Base-by-base conservation (phyloP, 1,140 invertebrate genomes). In the Drosophila kohkoa region DNA sequence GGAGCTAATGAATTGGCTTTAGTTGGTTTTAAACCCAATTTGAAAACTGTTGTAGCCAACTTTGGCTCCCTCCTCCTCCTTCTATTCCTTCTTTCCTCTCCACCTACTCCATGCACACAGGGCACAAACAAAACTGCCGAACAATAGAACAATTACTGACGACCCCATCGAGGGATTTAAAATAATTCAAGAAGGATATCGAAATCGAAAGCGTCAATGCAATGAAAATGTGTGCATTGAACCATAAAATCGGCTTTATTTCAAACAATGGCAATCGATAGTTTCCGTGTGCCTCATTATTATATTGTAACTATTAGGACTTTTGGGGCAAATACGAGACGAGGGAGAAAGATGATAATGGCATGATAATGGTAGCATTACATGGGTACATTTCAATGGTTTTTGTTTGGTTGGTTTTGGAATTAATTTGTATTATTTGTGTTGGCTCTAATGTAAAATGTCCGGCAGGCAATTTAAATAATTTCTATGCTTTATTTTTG, bases 61-160 rank as follows among this genome's bases (percentile, higher is more conserved):
- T 25, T 20, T 20, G 20, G 20, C 20, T 25, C 20, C 20, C 20
- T 4, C 20, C 0, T 4, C 20, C 0, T 25, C 20, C 3, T 3
- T 25, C 20, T 25, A 25, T 25, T 25, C 20, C 4, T 32, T 32
- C 1, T 7, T 32, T 32, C 30, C 30, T 32, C 30, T 32, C 30
- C 30, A 8, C 30, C 30, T n/a, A n/a, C n/a, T 25, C 20, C 20
- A 25, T 25, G 20, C 20, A 25, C 4, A 25, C 20, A 25, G 3
- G 20, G 3, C 30, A 38, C 35, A 38, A 38, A 38, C 20, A 38
- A 7, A 10, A 10, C 8, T 10, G 35, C 13, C 8, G 30, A 15
- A 54, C 51, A 54, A 54, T 54, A n/a, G 51, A 54, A 32, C 30
- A 54, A 54, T 54, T 54, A 38, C 25, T 52, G 49, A 25, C 20